These are phyloP conservation scores for Cyclopterus lumpus DNA, from an alignment of 2,797 vertebrate genomes.

Conservation along the genomic window DNA sequence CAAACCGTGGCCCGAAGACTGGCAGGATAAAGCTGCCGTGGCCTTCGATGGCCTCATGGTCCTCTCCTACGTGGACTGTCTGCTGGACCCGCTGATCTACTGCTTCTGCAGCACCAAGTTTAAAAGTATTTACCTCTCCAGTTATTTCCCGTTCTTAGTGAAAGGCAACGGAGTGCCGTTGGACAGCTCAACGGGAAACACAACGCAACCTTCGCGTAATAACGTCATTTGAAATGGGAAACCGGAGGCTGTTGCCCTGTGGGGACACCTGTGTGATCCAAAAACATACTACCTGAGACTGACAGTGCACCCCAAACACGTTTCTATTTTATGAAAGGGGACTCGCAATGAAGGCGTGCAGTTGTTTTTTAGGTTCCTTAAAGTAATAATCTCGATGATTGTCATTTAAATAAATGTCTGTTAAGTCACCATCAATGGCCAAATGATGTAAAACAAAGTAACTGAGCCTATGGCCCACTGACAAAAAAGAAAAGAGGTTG, in stretches of 20 bases:
- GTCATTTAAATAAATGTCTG: not conserved
- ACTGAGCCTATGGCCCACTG: not conserved
- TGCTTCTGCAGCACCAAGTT: constrained; percentile 85
- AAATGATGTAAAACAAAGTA: not conserved
- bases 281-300: not conserved
- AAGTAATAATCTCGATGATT: not conserved
- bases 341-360: not conserved
- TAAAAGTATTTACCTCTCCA: constrained; percentile 75
- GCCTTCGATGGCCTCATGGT: constrained; percentile 82
- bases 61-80: constrained; percentile 82
- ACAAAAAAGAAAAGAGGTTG: not conserved
- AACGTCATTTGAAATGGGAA: constrained; percentile 44
- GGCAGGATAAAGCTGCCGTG: constrained; percentile 39
- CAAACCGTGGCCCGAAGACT: fast-evolving
- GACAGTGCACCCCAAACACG: not conserved
- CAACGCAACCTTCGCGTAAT: not conserved
- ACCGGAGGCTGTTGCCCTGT: not conserved
- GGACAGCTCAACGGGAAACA: constrained; percentile 33
- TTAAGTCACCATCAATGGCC: not conserved
- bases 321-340: not conserved
- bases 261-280: not conserved
- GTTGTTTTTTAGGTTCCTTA: constrained; percentile 3
- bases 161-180: not conserved
- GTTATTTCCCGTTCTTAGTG: constrained; percentile 71
- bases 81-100: constrained; percentile 83